phyloP scores from a whole-genome alignment of 2,113 vertebrate species.

The Pitta sordida region DNA sequence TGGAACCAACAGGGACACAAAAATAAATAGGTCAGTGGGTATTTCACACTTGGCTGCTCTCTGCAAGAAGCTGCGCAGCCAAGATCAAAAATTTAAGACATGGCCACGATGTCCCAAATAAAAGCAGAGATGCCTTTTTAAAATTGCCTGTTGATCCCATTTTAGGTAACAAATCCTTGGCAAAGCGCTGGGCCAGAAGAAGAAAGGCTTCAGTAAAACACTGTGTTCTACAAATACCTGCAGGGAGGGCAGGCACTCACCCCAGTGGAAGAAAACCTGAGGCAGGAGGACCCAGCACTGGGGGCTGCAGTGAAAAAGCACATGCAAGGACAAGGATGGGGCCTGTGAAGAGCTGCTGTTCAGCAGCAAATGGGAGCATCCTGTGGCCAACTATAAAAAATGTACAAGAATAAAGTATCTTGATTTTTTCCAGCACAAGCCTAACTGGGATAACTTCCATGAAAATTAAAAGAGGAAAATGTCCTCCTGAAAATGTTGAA shows the following conservation, averaged over 20 bases:
- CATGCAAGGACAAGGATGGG: neutral
- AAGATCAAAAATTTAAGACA: neutral
- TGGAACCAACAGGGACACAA: neutral
- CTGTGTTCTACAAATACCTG: neutral
- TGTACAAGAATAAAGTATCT: neutral
- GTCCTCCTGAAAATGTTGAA: neutral
- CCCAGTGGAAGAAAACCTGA: neutral
- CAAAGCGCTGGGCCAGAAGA: neutral
- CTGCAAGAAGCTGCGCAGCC: neutral
- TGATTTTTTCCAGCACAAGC: neutral
- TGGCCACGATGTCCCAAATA: neutral
- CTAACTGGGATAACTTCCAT: neutral
- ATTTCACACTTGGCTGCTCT: slow-evolving; percentile 13
- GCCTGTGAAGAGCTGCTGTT: neutral
- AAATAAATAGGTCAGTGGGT: slow-evolving; percentile 44
- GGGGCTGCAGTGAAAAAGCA: neutral
- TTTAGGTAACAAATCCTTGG: neutral
- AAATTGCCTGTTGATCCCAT: fast-evolving
- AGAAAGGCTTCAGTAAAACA: neutral
- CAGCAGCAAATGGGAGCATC: slow-evolving; percentile 51
- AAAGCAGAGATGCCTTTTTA: fast-evolving
- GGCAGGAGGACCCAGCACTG: fast-evolving
- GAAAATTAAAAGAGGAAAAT: neutral
- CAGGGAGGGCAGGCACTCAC: neutral
- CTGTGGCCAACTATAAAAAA: slow-evolving; percentile 49